Conservation (phyloP, 2,113 vertebrate genomes). For the Neomonachus schauinslandi region DNA sequence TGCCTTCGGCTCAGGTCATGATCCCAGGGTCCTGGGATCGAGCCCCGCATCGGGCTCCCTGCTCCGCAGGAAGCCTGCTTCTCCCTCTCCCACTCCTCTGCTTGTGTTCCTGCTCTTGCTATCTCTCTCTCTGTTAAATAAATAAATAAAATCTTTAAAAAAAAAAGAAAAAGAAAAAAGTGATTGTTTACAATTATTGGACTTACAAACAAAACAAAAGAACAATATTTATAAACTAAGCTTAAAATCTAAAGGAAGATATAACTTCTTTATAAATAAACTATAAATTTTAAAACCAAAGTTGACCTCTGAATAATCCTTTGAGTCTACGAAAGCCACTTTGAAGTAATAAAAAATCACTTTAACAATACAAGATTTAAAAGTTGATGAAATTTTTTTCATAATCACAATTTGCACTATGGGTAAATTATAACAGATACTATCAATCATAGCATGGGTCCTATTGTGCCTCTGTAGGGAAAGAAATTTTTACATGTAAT, state of each 20-base stretch:
- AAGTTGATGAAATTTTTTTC: background rate
- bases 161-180: background rate
- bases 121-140: too few species aligned
- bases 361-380: background rate
- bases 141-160: too few species aligned
- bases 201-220: background rate
- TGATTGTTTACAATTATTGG: background rate
- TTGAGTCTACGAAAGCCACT: background rate
- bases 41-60: too few species aligned
- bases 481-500: background rate
- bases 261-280: slow-evolving; percentile 12
- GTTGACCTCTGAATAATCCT: background rate
- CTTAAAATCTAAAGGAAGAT: background rate
- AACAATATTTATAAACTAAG: background rate
- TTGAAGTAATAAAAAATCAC: background rate
- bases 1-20: too few species aligned
- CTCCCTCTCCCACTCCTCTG: too few species aligned
- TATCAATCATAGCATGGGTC: background rate
- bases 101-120: too few species aligned
- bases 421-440: background rate
- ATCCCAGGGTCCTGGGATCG: too few species aligned
- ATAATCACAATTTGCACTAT: background rate
- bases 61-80: too few species aligned
- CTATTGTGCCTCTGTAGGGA: background rate
- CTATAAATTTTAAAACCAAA: slow-evolving; percentile 17